A percentile compares a stretch with the other conserved stretches of the same genome.
Evolutionary conservation across 1,140 invertebrate species (phyloP).

Genomic region (Anoplolepis gracilipes): DNA sequence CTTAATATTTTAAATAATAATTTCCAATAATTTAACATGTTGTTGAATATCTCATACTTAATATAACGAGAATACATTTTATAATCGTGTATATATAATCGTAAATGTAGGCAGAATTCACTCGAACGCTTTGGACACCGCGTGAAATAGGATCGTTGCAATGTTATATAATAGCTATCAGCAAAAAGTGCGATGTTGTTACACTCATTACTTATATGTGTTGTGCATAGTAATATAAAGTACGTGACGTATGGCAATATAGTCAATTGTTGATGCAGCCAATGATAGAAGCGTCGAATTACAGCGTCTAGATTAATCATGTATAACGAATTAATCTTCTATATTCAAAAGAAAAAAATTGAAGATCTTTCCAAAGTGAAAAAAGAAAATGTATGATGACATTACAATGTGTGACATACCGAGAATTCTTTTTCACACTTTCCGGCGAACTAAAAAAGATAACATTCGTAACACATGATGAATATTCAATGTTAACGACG

Average conservation of each 20-base stretch:
- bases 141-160: slow-evolving; percentile 25
- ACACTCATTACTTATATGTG: slow-evolving; percentile 20
- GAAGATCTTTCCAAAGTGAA: not conserved
- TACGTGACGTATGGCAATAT: not conserved
- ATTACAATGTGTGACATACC: not conserved
- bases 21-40: not conserved
- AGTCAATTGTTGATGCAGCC: not conserved
- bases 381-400: not conserved
- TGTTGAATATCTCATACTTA: not conserved
- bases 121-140: not conserved
- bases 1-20: slow-evolving; percentile 31
- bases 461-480: slow-evolving; percentile 5
- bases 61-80: not conserved
- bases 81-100: not conserved
- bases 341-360: not conserved
- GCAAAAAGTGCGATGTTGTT: not conserved
- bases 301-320: slow-evolving; percentile 5
- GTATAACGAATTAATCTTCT: not conserved
- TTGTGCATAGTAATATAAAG: slow-evolving; percentile 28
- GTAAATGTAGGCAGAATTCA: slow-evolving; percentile 1
- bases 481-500: slow-evolving; percentile 29
- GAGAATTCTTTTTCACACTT: slow-evolving; percentile 7
- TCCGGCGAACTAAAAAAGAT: not conserved
- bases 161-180: slow-evolving; percentile 30
- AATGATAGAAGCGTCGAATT: not conserved